Percentiles rank a stretch among this genome's conserved stretches.
These are phyloP conservation scores for Ophiodon elongatus DNA, from an alignment of 2,113 vertebrate genomes.

Conservation along the genomic window DNA sequence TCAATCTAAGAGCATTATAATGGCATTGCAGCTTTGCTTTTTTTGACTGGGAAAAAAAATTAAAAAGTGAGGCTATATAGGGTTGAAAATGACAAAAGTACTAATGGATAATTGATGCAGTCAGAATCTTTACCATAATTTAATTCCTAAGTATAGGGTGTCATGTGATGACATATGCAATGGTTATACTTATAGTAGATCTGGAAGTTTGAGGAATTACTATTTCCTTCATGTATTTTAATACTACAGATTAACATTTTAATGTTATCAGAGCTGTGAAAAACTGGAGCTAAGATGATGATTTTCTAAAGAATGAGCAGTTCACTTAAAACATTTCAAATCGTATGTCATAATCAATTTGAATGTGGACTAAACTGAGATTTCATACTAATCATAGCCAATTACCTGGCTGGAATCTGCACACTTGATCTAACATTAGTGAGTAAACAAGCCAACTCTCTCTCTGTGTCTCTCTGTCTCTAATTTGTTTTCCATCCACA, in stretches of 20 bases:
- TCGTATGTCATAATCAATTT: slow-evolving; percentile 15
- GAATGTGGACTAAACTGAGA: neutral
- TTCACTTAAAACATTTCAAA: slow-evolving; percentile 14
- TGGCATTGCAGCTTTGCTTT: slow-evolving; percentile 53
- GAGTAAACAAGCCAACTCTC: neutral
- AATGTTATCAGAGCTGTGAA: slow-evolving; percentile 1
- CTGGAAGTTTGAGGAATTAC: neutral
- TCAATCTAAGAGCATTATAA: slow-evolving; percentile 78
- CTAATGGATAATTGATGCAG: slow-evolving; percentile 59
- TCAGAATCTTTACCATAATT: neutral
- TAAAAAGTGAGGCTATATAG: slow-evolving; percentile 18
- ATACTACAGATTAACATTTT: neutral
- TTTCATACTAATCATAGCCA: slow-evolving; percentile 17
- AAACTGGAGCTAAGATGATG: neutral
- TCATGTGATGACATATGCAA: neutral
- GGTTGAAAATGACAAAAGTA: slow-evolving; percentile 62
- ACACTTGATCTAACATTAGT: slow-evolving; percentile 8
- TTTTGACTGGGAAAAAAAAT: slow-evolving; percentile 27
- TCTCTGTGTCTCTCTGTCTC: neutral
- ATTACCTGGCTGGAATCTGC: slow-evolving; percentile 31
- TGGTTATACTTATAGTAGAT: neutral
- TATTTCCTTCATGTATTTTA: neutral
- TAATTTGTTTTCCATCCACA: slow-evolving; percentile 19
- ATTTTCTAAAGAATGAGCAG: slow-evolving; percentile 1
- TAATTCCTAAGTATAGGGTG: slow-evolving; percentile 8